A percentile compares a stretch with the other conserved stretches of the same genome.
Evolutionary conservation across 1,140 invertebrate species (phyloP).

Genomic region (Microplitis demolitor): DNA sequence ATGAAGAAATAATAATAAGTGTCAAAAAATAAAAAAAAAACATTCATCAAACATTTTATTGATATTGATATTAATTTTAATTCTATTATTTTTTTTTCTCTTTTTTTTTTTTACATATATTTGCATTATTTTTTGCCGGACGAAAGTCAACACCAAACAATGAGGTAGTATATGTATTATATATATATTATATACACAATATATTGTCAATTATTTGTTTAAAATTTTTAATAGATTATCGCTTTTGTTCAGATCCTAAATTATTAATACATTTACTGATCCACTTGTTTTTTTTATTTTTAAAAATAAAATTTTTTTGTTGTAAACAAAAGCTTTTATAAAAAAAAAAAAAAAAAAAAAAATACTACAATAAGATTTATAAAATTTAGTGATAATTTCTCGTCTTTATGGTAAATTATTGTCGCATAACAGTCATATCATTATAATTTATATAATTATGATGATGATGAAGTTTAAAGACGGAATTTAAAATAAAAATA

Average conservation of each 20-base stretch:
- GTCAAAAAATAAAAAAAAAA: neutral
- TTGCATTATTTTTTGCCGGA: neutral
- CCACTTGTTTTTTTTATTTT: neutral
- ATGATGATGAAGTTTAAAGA: too few species aligned
- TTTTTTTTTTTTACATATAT: slow-evolving; percentile 3
- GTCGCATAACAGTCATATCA: too few species aligned
- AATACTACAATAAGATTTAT: neutral
- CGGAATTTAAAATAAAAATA: too few species aligned
- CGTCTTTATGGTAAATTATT: too few species aligned
- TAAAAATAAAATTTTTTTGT: too few species aligned
- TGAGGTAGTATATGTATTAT: slow-evolving; percentile 35
- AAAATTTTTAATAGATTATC: slow-evolving; percentile 25
- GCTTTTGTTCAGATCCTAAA: slow-evolving; percentile 27
- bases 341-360: neutral
- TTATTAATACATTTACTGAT: neutral
- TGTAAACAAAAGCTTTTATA: too few species aligned
- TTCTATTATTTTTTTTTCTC: neutral
- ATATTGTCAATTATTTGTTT: slow-evolving; percentile 44
- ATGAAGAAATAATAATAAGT: too few species aligned
- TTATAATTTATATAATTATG: too few species aligned
- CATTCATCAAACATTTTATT: too few species aligned
- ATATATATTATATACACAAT: slow-evolving; percentile 30
- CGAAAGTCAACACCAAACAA: slow-evolving; percentile 15
- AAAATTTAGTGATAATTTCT: neutral
- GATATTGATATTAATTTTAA: neutral